Base-by-base conservation (phyloP, 2,797 vertebrate species). In the Fratercula arctica region DNA sequence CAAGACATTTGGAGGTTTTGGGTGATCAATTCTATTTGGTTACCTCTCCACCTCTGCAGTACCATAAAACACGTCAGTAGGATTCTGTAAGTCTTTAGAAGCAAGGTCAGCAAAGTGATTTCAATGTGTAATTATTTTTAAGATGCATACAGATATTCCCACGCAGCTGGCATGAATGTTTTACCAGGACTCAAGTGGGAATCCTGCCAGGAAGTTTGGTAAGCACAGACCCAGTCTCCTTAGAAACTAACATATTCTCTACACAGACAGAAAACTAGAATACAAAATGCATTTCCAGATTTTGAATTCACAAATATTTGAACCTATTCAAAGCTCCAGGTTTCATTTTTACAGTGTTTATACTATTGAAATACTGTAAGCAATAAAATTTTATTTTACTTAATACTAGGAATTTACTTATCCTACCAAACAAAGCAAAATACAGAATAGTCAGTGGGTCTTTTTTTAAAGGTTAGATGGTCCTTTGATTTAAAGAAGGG, bases 131-230 rank as follows among this genome's bases (percentile, higher is more conserved):
- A 91, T 82, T 76, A 76, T 66, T 87, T 90, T 91, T 50, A 89
- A 95, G 95, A 82, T 50, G 76, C 45, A 75, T 60, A 89, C 5
- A 77, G 43, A 73, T 66, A 85, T 73, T 93, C 85, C 73, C 93
- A 91, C 1, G 1, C 39, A 89, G 39, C 16, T 85, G 60, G 51
- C 75, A 80, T 19, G 15, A 73, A 37, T 46, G 20, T 56, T 93
- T 69, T 73, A n/a, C 39, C 13, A 76, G 37, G 54, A 92, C 45
- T 76, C 6, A 51, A 48, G 60, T 18, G 28, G 31, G 53, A 79
- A 19, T 61, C 37, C 37, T 79, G 50, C 54, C 68, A 85, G 43
- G 16, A 89, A 73, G 28, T 53, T 80, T 51, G 57, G 16, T 82
- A 59, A 82, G 59, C 16, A 59, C 46, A 46, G 46, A 79, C 13